A percentile compares a stretch with the other conserved stretches of the same genome.
These are phyloP conservation scores for Anabas testudineus DNA, from an alignment of 2,797 vertebrate species.

Conservation along the genomic window DNA sequence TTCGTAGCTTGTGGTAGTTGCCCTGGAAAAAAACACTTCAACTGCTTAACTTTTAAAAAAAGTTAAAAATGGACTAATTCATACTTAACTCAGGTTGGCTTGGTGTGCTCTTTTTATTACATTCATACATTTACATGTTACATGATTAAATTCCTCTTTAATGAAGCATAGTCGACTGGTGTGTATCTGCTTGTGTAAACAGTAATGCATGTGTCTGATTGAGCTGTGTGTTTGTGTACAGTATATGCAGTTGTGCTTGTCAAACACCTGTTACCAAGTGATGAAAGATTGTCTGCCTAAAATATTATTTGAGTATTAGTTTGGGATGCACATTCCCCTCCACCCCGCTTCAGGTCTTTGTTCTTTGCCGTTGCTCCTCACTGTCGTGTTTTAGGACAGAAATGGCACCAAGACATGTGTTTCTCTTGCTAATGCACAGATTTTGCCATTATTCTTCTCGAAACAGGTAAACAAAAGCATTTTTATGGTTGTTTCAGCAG, in stretches of 20 bases:
- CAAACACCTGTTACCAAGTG: conserved; percentile 22
- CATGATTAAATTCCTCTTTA: too few species aligned
- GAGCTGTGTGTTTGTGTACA: neutral
- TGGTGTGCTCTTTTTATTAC: too few species aligned
- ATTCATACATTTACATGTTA: too few species aligned
- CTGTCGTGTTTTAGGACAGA: neutral
- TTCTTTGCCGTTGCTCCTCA: neutral
- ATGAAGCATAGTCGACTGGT: neutral
- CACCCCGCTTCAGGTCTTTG: neutral
- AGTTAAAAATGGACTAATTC: too few species aligned
- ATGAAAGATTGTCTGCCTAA: neutral
- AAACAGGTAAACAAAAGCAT: conserved; percentile 12
- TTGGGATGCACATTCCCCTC: neutral
- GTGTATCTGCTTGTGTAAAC: neutral
- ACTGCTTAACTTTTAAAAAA: too few species aligned
- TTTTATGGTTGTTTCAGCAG: conserved; percentile 1
- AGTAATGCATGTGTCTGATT: neutral
- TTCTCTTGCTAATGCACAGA: conserved; percentile 10
- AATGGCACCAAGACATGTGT: conserved; percentile 20
- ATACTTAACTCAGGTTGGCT: too few species aligned
- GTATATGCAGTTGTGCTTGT: conserved; percentile 6
- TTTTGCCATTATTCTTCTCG: neutral
- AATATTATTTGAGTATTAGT: neutral
- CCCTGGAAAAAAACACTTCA: too few species aligned
- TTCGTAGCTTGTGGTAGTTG: too few species aligned